Base-by-base conservation (phyloP, 1,140 invertebrate species). In the Acromyrmex charruanus region DNA sequence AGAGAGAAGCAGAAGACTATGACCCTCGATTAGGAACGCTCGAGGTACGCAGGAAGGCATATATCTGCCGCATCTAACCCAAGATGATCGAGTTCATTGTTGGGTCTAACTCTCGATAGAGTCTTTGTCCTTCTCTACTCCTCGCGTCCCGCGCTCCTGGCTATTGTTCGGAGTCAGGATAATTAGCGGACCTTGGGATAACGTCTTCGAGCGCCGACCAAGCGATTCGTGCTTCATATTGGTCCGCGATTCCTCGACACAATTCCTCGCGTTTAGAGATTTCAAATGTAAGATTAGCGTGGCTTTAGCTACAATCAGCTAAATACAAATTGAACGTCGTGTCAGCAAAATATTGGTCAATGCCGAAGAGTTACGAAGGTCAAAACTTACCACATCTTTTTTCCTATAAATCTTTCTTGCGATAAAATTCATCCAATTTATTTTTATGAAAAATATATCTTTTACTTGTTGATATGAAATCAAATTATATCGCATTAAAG, bases 151-250 rank as follows among this genome's bases (percentile, higher is more conserved):
- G 28, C 14, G 63, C 44, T 74, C 77, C 53, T n/a, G 35, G 66
- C 88, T 85, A 90, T 90, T 90, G 89, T 90, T 90, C 89, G 66
- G 53, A 90, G 65, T 53, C 77, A 28, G 35, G 59, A 58, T 89
- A 90, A 90, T 90, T 90, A 90, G 89, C 53, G 58, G 79, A 85
- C 89, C 89, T 90, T 89, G 89, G 77, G 68, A 89, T 90, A 90
- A 90, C 87, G 82, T 90, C 85, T 85, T 71, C 72, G 75, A 59
- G 77, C 14, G 63, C 75, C 65, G 65, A 49, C n/a, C 86, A 88
- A 49, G 39, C 79, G 69, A 80, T 86, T 87, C 86, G 59, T 79
- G 85, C 69, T 77, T 86, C 58, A 66, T 71, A 61, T 69, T 53
- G 68, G 55, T 74, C 86, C 79, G 63, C 74, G 77, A 86, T 77